phyloP scores from a whole-genome alignment of 2,888 invertebrate genomes.

The Sclerodermus sp. region DNA sequence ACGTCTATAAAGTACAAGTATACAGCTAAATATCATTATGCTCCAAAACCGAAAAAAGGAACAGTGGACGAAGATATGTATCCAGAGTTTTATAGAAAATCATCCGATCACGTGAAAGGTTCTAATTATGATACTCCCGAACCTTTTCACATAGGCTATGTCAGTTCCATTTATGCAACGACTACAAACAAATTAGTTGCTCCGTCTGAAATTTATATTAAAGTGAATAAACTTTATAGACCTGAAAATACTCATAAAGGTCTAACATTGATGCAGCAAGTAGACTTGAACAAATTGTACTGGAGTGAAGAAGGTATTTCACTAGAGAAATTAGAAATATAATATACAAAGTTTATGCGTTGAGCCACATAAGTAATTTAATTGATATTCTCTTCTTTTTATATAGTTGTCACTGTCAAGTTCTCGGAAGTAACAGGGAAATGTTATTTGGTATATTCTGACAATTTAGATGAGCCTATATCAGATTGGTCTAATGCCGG shows the following conservation, averaged over 20 bases:
- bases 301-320: slow-evolving; percentile 79
- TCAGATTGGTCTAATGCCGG: slow-evolving; percentile 68
- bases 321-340: neutral
- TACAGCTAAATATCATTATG: slow-evolving; percentile 19
- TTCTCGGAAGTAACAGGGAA: slow-evolving; percentile 69
- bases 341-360: neutral
- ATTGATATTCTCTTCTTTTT: slow-evolving; percentile 9
- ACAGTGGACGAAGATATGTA: slow-evolving; percentile 73
- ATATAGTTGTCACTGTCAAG: slow-evolving; percentile 60
- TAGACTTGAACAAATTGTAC: slow-evolving; percentile 74
- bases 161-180: slow-evolving; percentile 65
- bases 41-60: slow-evolving; percentile 41
- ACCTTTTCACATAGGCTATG: slow-evolving; percentile 75
- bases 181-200: slow-evolving; percentile 61
- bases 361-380: neutral
- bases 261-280: slow-evolving; percentile 61
- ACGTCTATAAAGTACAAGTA: slow-evolving; percentile 65
- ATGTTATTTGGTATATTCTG: slow-evolving; percentile 69
- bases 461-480: slow-evolving; percentile 61
- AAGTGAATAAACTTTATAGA: slow-evolving; percentile 71
- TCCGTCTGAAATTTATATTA: slow-evolving; percentile 66
- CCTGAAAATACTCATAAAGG: slow-evolving; percentile 74
- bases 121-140: slow-evolving; percentile 73
- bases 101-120: slow-evolving; percentile 69
- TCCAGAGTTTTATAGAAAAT: slow-evolving; percentile 80